Evolutionary conservation across 2,797 vertebrate genomes (phyloP).

Genomic region (Leontocebus nigricollis): DNA sequence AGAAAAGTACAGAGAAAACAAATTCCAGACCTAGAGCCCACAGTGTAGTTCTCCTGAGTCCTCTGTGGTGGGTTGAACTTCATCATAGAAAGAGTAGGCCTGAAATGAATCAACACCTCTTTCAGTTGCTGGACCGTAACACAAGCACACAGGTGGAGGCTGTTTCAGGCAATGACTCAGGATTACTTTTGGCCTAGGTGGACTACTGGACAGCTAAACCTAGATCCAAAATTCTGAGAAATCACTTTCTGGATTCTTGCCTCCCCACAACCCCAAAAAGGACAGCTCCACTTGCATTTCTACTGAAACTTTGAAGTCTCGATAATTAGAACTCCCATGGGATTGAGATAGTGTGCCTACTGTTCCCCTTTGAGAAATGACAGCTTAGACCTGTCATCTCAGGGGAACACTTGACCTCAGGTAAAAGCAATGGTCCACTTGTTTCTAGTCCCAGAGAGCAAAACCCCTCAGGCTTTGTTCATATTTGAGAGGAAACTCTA

Average conservation of each 20-base stretch:
- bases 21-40: slow-evolving; percentile 77
- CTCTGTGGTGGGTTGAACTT: slow-evolving; percentile 70
- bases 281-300: background rate
- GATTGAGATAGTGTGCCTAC: background rate
- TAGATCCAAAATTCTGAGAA: slow-evolving; percentile 52
- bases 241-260: background rate
- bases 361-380: background rate
- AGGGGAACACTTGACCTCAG: background rate
- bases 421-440: background rate
- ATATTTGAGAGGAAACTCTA: slow-evolving; percentile 43
- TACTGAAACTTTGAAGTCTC: background rate
- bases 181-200: slow-evolving; percentile 43
- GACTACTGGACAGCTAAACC: background rate
- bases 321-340: background rate
- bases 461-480: slow-evolving; percentile 27
- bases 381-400: slow-evolving; percentile 28
- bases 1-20: slow-evolving; percentile 45
- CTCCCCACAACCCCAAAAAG: background rate
- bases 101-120: slow-evolving; percentile 65
- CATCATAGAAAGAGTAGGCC: slow-evolving; percentile 30
- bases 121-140: slow-evolving; percentile 32
- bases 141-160: slow-evolving; percentile 46
- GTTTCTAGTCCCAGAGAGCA: background rate
- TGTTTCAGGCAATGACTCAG: slow-evolving; percentile 46
- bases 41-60: slow-evolving; percentile 46